A percentile compares a stretch with the other conserved stretches of the same genome.
phyloP scores from a whole-genome alignment of 1,140 invertebrate species.

The Caerostris extrusa region DNA sequence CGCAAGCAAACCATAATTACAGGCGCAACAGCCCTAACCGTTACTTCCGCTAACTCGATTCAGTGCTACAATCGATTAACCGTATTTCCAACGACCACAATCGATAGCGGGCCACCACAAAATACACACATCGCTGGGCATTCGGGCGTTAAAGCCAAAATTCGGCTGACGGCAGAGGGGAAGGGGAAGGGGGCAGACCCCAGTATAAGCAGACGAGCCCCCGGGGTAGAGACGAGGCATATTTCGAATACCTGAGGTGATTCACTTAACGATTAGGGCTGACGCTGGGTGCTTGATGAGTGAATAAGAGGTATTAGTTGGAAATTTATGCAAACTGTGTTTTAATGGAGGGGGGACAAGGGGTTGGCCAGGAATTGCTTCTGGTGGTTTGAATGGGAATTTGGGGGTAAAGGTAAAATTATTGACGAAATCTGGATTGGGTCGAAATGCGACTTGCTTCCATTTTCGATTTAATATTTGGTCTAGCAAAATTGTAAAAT shows the following conservation, averaged over 20 bases:
- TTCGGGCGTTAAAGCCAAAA: background rate
- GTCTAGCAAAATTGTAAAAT: no score
- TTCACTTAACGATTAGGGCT: conserved; percentile 31
- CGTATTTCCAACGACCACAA: background rate
- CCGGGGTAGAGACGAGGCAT: background rate
- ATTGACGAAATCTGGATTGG: background rate
- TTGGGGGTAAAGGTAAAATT: background rate
- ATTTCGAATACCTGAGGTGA: conserved; percentile 1
- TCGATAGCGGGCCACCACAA: conserved; percentile 5
- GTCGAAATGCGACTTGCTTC: background rate
- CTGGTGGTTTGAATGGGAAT: background rate
- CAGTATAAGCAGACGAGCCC: background rate
- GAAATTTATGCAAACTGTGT: conserved; percentile 35
- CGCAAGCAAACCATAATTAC: background rate
- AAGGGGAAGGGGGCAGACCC: background rate
- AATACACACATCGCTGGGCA: conserved; percentile 1
- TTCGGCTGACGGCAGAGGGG: background rate
- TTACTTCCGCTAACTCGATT: conserved; percentile 10
- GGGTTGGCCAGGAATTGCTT: background rate
- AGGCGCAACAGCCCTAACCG: conserved; percentile 35
- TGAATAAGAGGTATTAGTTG: conserved; percentile 17
- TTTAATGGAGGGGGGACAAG: background rate
- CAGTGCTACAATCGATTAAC: background rate
- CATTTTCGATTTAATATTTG: no score
- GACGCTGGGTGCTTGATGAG: background rate